Evolutionary conservation across 37 sponge, comb jelly and placozoan genomes (phyloP), one percentile per base, ranked within the genome.

Genomic region (Eunapius fragilis): DNA sequence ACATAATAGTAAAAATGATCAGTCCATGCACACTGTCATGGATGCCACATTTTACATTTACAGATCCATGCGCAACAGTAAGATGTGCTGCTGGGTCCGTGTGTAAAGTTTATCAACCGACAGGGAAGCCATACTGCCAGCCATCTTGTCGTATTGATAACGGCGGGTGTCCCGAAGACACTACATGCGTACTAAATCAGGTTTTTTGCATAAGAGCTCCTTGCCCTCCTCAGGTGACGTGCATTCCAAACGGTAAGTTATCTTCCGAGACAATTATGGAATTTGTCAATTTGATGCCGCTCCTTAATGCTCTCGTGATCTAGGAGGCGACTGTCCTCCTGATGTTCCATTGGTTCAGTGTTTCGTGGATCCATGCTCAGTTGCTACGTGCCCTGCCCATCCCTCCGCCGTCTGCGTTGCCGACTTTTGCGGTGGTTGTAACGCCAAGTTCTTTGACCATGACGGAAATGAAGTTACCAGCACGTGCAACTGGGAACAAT

Each of bases 111-210:
- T 58, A 19, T 58, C 19, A 58, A 19, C 58, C 58, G 58, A 58
- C 58, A 58, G 58, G 58, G 58, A 19, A 85, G n/a, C 28, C 69
- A 31, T 82, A 24, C 37, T 82, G 82, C 71, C 36, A 82, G 37
- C 71, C 82, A 82, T 82, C 82, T 32, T 82, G 82, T 70, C 36
- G 71, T 82, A 35, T 82, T 3, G 0, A 82, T 2, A 82, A 82
- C 71, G 82, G 82, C 25, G 82, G 82, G 71, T 82, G 82, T 69
- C 34, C 70, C 71, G 45, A 6, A 31, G 32, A 70, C 32, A 36
- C 31, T 2, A 34, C 17, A 36, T 82, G 82, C n/a, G 32, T 35
- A 69, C 82, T 82, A 24, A 7, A 33, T 30, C 69, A 27, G 70
- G 82, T 82, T 36, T 25, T 25, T 25, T 71, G 80, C 47, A 35